These are phyloP conservation scores for Notolepis coatsorum DNA, from an alignment of 2,797 vertebrate species.

Conservation along the genomic window DNA sequence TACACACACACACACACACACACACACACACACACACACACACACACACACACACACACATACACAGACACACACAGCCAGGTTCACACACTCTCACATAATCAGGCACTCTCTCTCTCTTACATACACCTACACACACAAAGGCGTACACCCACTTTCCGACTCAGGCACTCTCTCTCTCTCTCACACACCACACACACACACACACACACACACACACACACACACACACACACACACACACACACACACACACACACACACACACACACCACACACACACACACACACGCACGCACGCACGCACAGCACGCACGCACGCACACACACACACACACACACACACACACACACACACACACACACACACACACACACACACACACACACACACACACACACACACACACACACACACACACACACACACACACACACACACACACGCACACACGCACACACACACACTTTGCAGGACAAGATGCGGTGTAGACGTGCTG, in stretches of 20 bases:
- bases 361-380: not conserved
- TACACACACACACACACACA: slow-evolving; percentile 9
- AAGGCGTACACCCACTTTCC: not conserved
- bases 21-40: too few species aligned
- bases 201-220: slow-evolving; percentile 42
- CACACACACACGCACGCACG: too few species aligned
- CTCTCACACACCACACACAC: slow-evolving; percentile 18
- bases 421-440: slow-evolving; percentile 34
- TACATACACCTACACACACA: not conserved
- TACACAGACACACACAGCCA: too few species aligned
- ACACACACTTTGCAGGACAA: slow-evolving; percentile 76
- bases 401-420: slow-evolving; percentile 20
- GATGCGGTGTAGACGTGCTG: slow-evolving; percentile 78
- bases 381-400: not conserved
- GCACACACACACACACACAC: not conserved
- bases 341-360: not conserved
- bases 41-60: too few species aligned
- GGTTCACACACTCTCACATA: not conserved
- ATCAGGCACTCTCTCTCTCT: not conserved
- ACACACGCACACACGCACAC: slow-evolving; percentile 33
- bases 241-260: slow-evolving; percentile 9
- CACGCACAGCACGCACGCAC: too few species aligned
- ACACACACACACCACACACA: slow-evolving; percentile 4
- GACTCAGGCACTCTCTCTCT: slow-evolving; percentile 22
- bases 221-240: slow-evolving; percentile 49